phyloP scores from a whole-genome alignment of 2,113 vertebrate genomes.

The Misgurnus mizolepis region DNA sequence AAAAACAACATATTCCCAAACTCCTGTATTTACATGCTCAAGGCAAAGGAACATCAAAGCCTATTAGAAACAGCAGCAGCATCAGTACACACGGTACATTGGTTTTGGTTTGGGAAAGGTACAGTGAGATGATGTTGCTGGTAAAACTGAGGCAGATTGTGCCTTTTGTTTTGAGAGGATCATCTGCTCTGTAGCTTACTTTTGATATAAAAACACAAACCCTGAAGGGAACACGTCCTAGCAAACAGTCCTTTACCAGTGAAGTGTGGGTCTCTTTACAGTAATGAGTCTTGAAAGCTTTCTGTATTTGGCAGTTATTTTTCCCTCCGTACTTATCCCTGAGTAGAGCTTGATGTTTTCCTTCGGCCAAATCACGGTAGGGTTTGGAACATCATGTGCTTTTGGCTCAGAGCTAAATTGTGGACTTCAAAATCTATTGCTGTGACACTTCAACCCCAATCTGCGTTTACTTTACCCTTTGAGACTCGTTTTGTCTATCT shows the following conservation, averaged over 20 bases:
- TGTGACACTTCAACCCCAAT: constrained; percentile 10
- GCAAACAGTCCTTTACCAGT: constrained; percentile 13
- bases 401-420: neutral
- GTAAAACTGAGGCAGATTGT: neutral
- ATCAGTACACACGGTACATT: neutral
- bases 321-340: constrained; percentile 7
- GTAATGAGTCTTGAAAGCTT: constrained; percentile 39
- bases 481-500: constrained; percentile 22
- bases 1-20: neutral
- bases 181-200: neutral
- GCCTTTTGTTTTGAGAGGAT: neutral
- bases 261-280: constrained; percentile 19
- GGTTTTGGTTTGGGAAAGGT: neutral
- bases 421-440: neutral
- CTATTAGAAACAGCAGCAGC: neutral
- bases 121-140: neutral
- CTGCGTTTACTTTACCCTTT: neutral
- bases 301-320: constrained; percentile 25
- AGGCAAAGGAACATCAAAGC: neutral
- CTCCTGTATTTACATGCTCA: neutral
- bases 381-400: constrained; percentile 28
- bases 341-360: constrained; percentile 20
- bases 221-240: constrained; percentile 7
- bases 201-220: constrained; percentile 9
- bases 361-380: constrained; percentile 16